Conservation (phyloP, 2,888 invertebrate genomes). For the Patella depressa region DNA sequence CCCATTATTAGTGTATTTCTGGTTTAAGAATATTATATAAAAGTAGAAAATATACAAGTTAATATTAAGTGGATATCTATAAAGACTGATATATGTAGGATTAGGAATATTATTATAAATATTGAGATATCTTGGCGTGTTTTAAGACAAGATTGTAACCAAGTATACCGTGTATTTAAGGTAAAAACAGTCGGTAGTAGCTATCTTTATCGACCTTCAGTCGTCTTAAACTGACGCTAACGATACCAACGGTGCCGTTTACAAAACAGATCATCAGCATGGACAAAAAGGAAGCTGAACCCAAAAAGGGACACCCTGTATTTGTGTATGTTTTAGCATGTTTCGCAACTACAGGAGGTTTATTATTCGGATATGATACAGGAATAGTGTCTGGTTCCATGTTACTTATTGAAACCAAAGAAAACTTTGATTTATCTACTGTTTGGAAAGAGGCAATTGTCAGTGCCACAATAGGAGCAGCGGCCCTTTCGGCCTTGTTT, state of each 20-base stretch:
- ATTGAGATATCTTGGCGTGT: too few relatives aligned
- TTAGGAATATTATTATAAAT: too few relatives aligned
- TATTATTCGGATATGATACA: conserved; percentile 73
- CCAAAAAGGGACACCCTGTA: not conserved
- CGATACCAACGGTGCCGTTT: not conserved
- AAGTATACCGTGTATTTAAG: too few relatives aligned
- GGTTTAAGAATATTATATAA: too few relatives aligned
- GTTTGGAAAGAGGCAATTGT: conserved; percentile 74
- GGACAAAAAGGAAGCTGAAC: not conserved
- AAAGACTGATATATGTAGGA: too few relatives aligned
- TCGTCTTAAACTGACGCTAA: not conserved
- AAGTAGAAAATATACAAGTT: too few relatives aligned
- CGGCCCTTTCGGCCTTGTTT: conserved; percentile 70
- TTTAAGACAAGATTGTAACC: too few relatives aligned
- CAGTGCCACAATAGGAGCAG: conserved; percentile 72
- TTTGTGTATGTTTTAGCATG: conserved; percentile 51
- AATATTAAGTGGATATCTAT: too few relatives aligned
- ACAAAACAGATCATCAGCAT: not conserved
- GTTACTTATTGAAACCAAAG: conserved; percentile 72
- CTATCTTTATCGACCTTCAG: too few relatives aligned
- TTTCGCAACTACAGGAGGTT: conserved; percentile 69
- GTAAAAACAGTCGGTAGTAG: too few relatives aligned
- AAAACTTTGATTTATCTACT: conserved; percentile 68
- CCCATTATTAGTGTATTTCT: too few relatives aligned
- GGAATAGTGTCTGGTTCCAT: conserved; percentile 75